Conservation (phyloP, 2,797 vertebrate genomes). For the Notolabrus celidotus region DNA sequence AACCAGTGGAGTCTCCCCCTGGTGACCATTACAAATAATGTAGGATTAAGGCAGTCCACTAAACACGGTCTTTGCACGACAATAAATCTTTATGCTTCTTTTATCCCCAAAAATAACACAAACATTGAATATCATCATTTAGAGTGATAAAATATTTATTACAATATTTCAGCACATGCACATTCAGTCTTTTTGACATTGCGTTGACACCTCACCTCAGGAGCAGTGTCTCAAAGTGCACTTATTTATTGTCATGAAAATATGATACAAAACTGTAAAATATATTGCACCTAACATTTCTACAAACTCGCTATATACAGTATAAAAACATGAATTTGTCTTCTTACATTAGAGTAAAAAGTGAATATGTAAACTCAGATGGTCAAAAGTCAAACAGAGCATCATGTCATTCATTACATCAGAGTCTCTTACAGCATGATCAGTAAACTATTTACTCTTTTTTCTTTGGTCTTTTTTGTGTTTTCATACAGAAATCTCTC, state of each 20-base stretch:
- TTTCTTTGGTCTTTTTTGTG: neutral
- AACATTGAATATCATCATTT: neutral
- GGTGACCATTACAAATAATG: no score
- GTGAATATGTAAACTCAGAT: conserved; percentile 29
- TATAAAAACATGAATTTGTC: conserved; percentile 44
- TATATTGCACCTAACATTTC: conserved; percentile 33
- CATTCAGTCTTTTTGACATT: conserved; percentile 10
- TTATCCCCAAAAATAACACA: neutral
- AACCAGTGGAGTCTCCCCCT: no score
- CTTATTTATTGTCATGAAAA: conserved; percentile 47
- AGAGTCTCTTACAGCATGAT: conserved; percentile 10
- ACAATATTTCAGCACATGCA: conserved; percentile 1
- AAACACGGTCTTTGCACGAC: no score
- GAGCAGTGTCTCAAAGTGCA: conserved; percentile 26
- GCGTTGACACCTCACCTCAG: neutral
- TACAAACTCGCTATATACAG: conserved; percentile 65
- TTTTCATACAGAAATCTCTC: neutral
- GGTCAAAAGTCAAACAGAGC: conserved; percentile 24
- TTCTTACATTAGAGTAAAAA: conserved; percentile 38
- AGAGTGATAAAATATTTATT: conserved; percentile 30
- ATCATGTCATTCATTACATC: conserved; percentile 16
- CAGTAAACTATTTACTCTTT: conserved; percentile 26
- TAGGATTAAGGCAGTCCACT: no score
- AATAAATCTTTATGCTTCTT: no score
- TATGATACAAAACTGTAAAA: conserved; percentile 51